Evolutionary conservation across 1,140 invertebrate genomes (phyloP).

Genomic region (Calephelis virginiensis): DNA sequence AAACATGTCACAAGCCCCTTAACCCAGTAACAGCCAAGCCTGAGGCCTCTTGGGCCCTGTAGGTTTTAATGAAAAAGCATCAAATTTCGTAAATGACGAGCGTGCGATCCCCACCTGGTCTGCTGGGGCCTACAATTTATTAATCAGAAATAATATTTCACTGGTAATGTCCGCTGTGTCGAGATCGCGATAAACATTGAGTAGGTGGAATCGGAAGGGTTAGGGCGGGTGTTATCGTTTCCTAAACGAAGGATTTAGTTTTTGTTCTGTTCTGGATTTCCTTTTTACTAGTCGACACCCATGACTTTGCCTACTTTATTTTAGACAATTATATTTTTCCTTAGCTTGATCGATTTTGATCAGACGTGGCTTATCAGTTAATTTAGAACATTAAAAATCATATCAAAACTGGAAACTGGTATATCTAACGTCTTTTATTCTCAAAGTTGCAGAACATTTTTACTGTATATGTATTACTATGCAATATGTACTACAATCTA

Average conservation of each 20-base stretch:
- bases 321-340: too few relatives aligned
- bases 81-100: constrained; percentile 72
- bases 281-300: too few relatives aligned
- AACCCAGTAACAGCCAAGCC: constrained; percentile 54
- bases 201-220: constrained; percentile 56
- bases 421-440: too few relatives aligned
- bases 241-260: neutral
- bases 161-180: constrained; percentile 56
- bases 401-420: too few relatives aligned
- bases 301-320: too few relatives aligned
- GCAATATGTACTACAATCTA: too few relatives aligned
- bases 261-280: too few relatives aligned
- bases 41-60: constrained; percentile 49
- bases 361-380: too few relatives aligned
- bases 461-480: too few relatives aligned
- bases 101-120: constrained; percentile 48
- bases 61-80: constrained; percentile 72
- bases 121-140: constrained; percentile 65
- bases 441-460: too few relatives aligned
- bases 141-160: constrained; percentile 79
- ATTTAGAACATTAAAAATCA: too few relatives aligned
- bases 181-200: constrained; percentile 49
- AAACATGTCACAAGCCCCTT: constrained; percentile 47
- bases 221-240: constrained; percentile 31
- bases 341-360: too few relatives aligned